Conservation (phyloP, 2,888 invertebrate genomes). For the Mongoloraphidia duomilia region DNA sequence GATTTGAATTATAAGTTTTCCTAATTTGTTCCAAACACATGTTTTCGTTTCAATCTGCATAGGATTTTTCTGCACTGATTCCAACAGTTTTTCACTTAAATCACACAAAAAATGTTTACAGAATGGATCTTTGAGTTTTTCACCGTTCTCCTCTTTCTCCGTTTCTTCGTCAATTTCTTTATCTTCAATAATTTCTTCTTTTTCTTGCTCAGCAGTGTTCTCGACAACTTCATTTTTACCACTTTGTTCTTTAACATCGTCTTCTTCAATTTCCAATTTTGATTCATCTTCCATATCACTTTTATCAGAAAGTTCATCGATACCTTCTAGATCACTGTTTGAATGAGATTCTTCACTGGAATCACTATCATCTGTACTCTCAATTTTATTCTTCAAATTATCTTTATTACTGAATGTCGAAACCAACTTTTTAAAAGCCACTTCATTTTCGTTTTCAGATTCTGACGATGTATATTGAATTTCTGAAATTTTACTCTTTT, state of each 20-base stretch:
- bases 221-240: constrained; percentile 8
- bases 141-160: constrained; percentile 24
- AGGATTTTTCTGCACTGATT: constrained; percentile 39
- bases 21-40: constrained; percentile 47
- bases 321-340: not conserved
- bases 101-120: constrained; percentile 52
- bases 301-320: constrained; percentile 15
- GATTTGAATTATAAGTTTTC: constrained; percentile 43
- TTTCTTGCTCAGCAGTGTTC: constrained; percentile 4
- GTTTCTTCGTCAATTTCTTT: constrained; percentile 14
- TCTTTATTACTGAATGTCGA: not conserved
- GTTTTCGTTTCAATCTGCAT: constrained; percentile 27
- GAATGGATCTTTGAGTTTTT: constrained; percentile 44
- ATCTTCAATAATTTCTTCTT: not conserved
- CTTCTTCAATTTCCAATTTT: constrained; percentile 17
- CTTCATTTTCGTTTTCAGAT: constrained; percentile 11
- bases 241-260: constrained; percentile 13
- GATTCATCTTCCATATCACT: constrained; percentile 14
- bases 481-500: constrained; percentile 14
- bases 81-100: constrained; percentile 45
- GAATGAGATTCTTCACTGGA: not conserved
- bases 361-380: not conserved
- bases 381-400: not conserved
- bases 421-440: not conserved
- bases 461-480: constrained; percentile 14